Percentiles rank a stretch among this genome's conserved stretches.
Evolutionary conservation across 2,113 vertebrate species (phyloP).

Genomic region (Procapra przewalskii): DNA sequence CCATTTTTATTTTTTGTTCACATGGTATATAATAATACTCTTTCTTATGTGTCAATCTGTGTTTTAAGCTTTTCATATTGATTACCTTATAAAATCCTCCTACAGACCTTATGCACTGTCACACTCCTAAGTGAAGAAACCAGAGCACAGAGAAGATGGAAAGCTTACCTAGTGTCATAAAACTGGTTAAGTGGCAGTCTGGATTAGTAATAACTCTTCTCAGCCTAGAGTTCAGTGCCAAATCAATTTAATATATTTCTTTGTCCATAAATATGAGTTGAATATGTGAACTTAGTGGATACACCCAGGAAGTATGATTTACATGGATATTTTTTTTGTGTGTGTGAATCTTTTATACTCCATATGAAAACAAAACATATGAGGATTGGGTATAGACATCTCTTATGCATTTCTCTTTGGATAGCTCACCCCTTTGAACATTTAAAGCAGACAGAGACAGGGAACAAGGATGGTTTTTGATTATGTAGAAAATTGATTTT

Average conservation of each 20-base stretch:
- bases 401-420: background rate
- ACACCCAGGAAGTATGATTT: background rate
- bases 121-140: background rate
- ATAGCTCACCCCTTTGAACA: background rate
- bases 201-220: background rate
- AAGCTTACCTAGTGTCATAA: background rate
- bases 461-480: background rate
- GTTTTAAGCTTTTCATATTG: background rate
- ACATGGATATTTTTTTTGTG: background rate
- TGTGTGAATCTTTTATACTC: background rate
- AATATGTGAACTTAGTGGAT: background rate
- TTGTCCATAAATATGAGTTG: background rate
- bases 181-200: background rate
- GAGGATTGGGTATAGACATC: background rate
- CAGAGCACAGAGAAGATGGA: background rate
- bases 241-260: background rate
- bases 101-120: background rate
- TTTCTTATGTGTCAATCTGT: background rate
- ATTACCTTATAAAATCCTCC: background rate
- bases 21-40: background rate
- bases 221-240: background rate
- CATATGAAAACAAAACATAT: background rate
- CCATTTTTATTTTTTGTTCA: background rate
- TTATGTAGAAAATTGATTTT: background rate
- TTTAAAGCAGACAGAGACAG: background rate